Percentiles rank a stretch among this genome's conserved stretches.
These are phyloP conservation scores for Amazona guildingii DNA, from an alignment of 2,113 vertebrate genomes.

Conservation along the genomic window DNA sequence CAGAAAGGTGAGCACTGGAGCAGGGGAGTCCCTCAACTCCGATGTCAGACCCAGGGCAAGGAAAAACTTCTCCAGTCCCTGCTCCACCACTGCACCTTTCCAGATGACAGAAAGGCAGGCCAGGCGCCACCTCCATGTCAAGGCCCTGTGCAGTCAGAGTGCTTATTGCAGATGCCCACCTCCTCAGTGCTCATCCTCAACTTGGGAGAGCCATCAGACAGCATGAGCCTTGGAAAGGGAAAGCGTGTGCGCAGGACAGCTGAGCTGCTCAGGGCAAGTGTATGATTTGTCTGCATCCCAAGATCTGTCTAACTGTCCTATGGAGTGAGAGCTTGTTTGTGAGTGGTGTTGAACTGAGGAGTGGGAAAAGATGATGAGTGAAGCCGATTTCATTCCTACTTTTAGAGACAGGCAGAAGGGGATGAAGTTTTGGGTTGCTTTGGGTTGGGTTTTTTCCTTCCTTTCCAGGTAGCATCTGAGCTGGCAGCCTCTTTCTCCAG, in stretches of 20 bases:
- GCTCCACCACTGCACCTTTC: neutral
- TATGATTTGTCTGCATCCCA: neutral
- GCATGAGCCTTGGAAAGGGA: neutral
- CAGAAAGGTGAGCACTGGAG: slow-evolving; percentile 73
- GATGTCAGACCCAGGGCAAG: neutral
- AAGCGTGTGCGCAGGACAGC: neutral
- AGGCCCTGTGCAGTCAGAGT: neutral
- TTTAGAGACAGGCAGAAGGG: neutral
- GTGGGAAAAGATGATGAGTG: neutral
- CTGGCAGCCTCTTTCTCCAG: neutral
- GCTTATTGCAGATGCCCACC: neutral
- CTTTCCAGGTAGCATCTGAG: fast-evolving
- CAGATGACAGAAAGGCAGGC: neutral
- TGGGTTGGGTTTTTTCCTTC: neutral
- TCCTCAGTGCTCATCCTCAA: neutral
- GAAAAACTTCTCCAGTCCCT: neutral
- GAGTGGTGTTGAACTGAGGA: neutral
- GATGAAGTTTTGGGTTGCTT: neutral
- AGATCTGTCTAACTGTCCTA: neutral
- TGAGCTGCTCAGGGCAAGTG: neutral
- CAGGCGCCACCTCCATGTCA: neutral
- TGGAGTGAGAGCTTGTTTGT: neutral
- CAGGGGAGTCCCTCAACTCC: neutral
- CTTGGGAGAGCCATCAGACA: neutral
- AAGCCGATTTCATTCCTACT: neutral